Conservation (phyloP, 2,888 invertebrate genomes). For the Drosophila macrospina region DNA sequence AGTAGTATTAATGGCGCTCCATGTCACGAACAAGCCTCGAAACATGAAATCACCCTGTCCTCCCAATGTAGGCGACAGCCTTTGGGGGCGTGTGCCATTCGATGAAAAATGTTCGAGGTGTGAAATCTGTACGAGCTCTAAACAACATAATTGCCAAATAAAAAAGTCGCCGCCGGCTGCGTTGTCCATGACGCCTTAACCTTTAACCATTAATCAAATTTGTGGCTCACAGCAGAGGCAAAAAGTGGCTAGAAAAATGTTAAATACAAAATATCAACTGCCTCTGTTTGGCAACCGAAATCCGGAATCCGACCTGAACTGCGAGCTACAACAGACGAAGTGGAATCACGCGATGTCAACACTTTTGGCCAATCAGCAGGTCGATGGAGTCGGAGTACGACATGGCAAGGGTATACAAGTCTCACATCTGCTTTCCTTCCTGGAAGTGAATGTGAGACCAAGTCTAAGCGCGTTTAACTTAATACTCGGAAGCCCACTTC, state of each 20-base stretch:
- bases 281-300: slow-evolving; percentile 15
- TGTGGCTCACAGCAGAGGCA: slow-evolving; percentile 31
- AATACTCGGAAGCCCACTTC: background rate
- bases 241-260: slow-evolving; percentile 40
- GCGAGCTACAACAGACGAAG: slow-evolving; percentile 7
- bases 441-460: slow-evolving; percentile 5
- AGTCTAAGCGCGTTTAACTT: slow-evolving; percentile 25
- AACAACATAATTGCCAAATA: slow-evolving; percentile 83
- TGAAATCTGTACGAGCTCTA: slow-evolving; percentile 71
- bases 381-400: background rate
- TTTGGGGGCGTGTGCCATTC: slow-evolving; percentile 25
- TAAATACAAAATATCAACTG: slow-evolving; percentile 40
- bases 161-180: slow-evolving; percentile 71
- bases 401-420: background rate
- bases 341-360: slow-evolving; percentile 66
- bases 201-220: slow-evolving; percentile 76
- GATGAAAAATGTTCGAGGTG: slow-evolving; percentile 79
- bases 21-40: slow-evolving; percentile 82
- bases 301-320: slow-evolving; percentile 13
- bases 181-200: slow-evolving; percentile 45
- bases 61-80: slow-evolving; percentile 3
- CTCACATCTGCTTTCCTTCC: background rate
- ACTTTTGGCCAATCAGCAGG: slow-evolving; percentile 70
- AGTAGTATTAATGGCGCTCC: slow-evolving; percentile 81
- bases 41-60: slow-evolving; percentile 80